Evolutionary conservation across 2,888 invertebrate species (phyloP).

Genomic region (Poecilus cupreus): DNA sequence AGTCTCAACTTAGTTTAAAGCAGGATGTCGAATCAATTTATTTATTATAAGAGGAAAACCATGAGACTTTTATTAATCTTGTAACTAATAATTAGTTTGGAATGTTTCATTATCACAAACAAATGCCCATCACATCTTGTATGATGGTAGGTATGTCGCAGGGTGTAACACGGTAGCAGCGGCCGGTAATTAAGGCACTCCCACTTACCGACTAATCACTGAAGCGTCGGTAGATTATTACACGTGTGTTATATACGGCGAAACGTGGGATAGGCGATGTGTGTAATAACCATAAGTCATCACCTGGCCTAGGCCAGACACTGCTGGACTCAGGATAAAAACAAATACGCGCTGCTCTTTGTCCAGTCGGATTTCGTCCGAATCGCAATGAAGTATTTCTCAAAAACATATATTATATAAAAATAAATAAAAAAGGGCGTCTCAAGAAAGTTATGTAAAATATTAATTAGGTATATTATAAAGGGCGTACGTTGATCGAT

Average conservation of each 20-base stretch:
- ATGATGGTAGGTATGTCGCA: constrained; percentile 41
- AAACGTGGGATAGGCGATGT: constrained; percentile 54
- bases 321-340: constrained; percentile 6
- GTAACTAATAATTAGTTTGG: constrained; percentile 19
- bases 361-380: too few species aligned
- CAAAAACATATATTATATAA: not conserved
- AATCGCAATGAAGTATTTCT: not conserved
- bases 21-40: constrained; percentile 41
- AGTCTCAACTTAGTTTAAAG: not conserved
- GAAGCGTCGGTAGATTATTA: constrained; percentile 55
- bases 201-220: constrained; percentile 59
- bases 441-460: too few species aligned
- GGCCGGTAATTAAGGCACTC: constrained; percentile 58
- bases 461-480: too few species aligned
- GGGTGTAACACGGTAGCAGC: constrained; percentile 57
- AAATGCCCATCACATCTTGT: not conserved
- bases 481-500: too few species aligned
- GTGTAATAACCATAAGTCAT: constrained; percentile 58
- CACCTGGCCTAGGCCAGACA: constrained; percentile 38
- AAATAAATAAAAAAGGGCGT: too few species aligned
- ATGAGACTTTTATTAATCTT: constrained; percentile 27
- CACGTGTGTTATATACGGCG: constrained; percentile 51
- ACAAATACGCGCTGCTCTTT: not conserved
- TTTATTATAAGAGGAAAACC: constrained; percentile 36
- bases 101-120: constrained; percentile 37